Evolutionary conservation across 2,888 invertebrate genomes (phyloP).

Genomic region (Caradrina clavipalpis): DNA sequence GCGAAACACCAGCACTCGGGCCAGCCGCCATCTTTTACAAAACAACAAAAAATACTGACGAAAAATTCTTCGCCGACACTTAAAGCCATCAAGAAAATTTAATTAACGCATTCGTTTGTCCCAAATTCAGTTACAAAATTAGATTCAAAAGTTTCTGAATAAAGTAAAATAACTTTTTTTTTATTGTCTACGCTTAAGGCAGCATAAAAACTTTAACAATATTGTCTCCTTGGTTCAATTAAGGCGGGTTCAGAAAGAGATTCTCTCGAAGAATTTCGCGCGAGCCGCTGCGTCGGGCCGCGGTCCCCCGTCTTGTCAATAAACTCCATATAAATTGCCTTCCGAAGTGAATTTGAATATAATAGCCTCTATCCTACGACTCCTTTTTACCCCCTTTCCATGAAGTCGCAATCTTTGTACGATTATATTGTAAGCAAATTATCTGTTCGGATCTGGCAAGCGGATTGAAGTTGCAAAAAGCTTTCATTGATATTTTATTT

Average conservation of each 20-base stretch:
- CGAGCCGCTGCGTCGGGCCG: conserved; percentile 71
- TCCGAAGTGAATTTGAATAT: conserved; percentile 90
- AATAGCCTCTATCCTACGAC: conserved; percentile 85
- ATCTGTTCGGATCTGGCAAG: conserved; percentile 87
- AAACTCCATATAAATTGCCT: conserved; percentile 90
- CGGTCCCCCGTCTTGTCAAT: conserved; percentile 87
- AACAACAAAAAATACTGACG: conserved; percentile 64
- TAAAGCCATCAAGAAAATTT: conserved; percentile 50
- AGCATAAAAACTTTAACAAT: conserved; percentile 83
- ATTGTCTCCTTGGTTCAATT: conserved; percentile 86
- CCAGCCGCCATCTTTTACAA: conserved; percentile 49
- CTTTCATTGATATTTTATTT: conserved; percentile 73
- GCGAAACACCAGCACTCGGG: conserved; percentile 69
- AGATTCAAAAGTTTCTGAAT: conserved; percentile 46
- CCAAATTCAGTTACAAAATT: conserved; percentile 44
- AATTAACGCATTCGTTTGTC: conserved; percentile 46
- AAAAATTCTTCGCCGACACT: conserved; percentile 57
- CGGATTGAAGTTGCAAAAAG: conserved; percentile 74
- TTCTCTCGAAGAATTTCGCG: conserved; percentile 87
- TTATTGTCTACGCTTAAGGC: conserved; percentile 64
- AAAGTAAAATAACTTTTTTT: conserved; percentile 56
- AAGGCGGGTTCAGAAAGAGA: conserved; percentile 80
- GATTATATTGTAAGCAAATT: conserved; percentile 91
- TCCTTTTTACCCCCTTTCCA: conserved; percentile 86
- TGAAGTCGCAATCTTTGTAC: conserved; percentile 87